Evolutionary conservation across 2,797 vertebrate species (phyloP).

Genomic region (Gymnocypris eckloni): DNA sequence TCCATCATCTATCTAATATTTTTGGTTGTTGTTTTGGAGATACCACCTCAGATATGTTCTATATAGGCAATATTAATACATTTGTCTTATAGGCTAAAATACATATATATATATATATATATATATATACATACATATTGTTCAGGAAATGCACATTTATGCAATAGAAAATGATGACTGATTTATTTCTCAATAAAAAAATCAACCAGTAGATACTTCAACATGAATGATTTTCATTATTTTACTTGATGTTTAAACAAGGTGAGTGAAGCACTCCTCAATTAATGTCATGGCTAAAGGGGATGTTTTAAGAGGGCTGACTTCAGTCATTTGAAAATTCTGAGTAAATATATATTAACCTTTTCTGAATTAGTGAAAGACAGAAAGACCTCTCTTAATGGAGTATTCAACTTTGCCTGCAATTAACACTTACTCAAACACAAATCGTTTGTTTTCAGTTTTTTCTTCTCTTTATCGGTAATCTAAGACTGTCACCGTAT

Average conservation of each 20-base stretch:
- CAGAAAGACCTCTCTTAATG: constrained; percentile 30
- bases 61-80: not conserved
- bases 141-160: not conserved
- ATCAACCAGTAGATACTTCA: not conserved
- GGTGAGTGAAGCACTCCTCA: constrained; percentile 4
- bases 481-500: constrained; percentile 49
- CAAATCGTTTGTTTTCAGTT: constrained; percentile 40
- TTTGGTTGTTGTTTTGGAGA: not conserved
- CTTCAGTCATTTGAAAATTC: constrained; percentile 13
- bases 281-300: constrained; percentile 5
- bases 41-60: not conserved
- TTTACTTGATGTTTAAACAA: constrained; percentile 20
- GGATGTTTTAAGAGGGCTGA: constrained; percentile 20
- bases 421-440: constrained; percentile 63
- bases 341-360: constrained; percentile 32
- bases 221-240: not conserved
- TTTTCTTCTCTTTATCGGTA: constrained; percentile 33
- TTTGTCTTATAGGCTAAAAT: not conserved
- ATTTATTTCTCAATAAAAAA: not conserved
- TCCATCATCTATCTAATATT: too few relatives aligned
- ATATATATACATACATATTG: not conserved
- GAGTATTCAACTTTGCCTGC: constrained; percentile 58
- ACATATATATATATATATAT: too few relatives aligned
- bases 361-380: constrained; percentile 16
- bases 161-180: not conserved